Evolutionary conservation across 35 echinoderm and acorn worm genomes (phyloP).

Genomic region (Ophioderma brevispina): DNA sequence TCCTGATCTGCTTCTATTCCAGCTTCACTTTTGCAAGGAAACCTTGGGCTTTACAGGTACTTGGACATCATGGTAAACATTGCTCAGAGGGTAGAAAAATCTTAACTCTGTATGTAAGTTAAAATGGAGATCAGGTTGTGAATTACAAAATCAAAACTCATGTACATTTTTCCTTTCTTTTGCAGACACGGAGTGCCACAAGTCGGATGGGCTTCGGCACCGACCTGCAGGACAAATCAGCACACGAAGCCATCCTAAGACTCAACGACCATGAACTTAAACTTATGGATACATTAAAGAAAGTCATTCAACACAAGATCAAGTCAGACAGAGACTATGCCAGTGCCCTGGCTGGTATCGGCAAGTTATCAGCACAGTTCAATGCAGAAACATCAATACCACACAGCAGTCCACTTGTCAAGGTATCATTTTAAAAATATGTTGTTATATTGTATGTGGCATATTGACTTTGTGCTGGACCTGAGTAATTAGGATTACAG

Average conservation of each 20-base stretch:
- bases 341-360: slow-evolving; percentile 59
- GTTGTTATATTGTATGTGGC: no score
- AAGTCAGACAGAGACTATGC: slow-evolving; percentile 91
- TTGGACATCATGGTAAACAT: no score
- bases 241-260: slow-evolving; percentile 78
- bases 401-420: slow-evolving; percentile 35
- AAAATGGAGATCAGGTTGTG: no score
- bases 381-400: slow-evolving; percentile 60
- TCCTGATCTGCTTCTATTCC: no score
- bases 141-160: no score
- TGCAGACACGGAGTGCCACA: background rate
- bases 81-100: no score
- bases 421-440: slow-evolving; percentile 40
- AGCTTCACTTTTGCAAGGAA: no score
- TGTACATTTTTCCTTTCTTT: background rate
- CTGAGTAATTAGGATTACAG: no score
- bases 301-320: slow-evolving; percentile 50
- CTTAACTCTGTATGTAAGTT: no score
- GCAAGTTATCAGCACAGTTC: slow-evolving; percentile 61
- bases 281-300: slow-evolving; percentile 73
- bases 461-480: no score
- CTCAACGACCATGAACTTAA: slow-evolving; percentile 76
- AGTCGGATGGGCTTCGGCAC: slow-evolving; percentile 87
- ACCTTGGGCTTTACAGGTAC: no score
- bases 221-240: slow-evolving; percentile 76